Conservation (phyloP, 2,888 invertebrate species). For the Augochlorella aurata region DNA sequence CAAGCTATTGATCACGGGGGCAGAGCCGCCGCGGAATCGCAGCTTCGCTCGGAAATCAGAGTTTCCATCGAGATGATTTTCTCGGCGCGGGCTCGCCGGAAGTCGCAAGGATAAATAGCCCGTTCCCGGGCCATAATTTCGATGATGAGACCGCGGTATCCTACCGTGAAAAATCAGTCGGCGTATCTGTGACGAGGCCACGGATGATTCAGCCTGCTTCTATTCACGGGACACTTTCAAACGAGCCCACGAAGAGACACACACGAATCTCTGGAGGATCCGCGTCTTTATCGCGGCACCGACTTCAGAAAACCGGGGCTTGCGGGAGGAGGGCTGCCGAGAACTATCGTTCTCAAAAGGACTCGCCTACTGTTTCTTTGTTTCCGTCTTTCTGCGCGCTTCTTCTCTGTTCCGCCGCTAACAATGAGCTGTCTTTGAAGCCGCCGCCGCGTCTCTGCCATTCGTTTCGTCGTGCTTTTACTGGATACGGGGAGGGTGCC, state of each 20-base stretch:
- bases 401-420: neutral
- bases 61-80: neutral
- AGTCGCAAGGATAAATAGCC: neutral
- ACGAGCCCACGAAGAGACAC: constrained; percentile 9
- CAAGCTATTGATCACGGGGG: neutral
- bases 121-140: constrained; percentile 24
- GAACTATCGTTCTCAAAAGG: constrained; percentile 1
- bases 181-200: neutral
- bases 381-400: neutral
- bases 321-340: neutral
- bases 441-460: neutral
- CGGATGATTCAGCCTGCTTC: constrained; percentile 30
- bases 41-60: neutral
- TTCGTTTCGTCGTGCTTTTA: constrained; percentile 4
- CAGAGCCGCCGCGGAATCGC: neutral
- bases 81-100: neutral
- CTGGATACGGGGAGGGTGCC: neutral
- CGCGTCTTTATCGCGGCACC: neutral
- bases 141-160: constrained; percentile 11
- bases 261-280: neutral
- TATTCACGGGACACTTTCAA: constrained; percentile 13
- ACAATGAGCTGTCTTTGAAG: constrained; percentile 48
- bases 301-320: neutral
- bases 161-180: constrained; percentile 25
- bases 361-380: neutral